Evolutionary conservation across 2,888 invertebrate genomes (phyloP), one percentile per base, ranked within the genome.

Genomic region (Dorcus hopei): DNA sequence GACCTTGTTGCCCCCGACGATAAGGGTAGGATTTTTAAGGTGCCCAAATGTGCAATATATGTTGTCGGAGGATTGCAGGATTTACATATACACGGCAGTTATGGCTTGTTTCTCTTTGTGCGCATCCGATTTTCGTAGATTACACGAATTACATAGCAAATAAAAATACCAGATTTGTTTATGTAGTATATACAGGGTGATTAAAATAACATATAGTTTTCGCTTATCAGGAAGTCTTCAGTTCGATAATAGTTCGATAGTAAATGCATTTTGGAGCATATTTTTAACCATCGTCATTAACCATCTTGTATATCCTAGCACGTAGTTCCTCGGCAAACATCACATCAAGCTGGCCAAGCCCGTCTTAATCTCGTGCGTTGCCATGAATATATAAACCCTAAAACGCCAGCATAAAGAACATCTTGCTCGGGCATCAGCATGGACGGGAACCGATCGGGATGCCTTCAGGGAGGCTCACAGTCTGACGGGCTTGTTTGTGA

Each of bases 61-160:
- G 76, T 68, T 66, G 68, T 65, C 6, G 26, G 26, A 61, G 65
- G 72, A 73, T 69, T 69, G 63, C 63, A 65, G 69, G 72, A 77
- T 77, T 77, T 76, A 73, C 77, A 77, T 77, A 77, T 75, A 76
- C 77, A 77, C 19, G 19, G 76, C 75, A 75, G 75, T 76, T 76
- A 75, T 74, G 71, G 73, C 68, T 66, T 71, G 74, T 74, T 75
- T 45, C 45, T 23, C 9, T 7, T 45, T 45, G 45, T 45, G 23
- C 26, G 14, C 41, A 23, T 45, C 9, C 45, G 45, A 45, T 9
- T 45, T 23, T 19, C 9, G 45, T 19, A 23, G 45, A 45, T 45
- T 45, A 33, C 26, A 33, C 26, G 5, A 33, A 33, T 33, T 33
- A 33, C 2, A 33, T 33, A 0, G 1, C 26, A 33, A 33, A 33